phyloP scores from a whole-genome alignment of 1,140 invertebrate genomes.

The Calycopis cecrops region DNA sequence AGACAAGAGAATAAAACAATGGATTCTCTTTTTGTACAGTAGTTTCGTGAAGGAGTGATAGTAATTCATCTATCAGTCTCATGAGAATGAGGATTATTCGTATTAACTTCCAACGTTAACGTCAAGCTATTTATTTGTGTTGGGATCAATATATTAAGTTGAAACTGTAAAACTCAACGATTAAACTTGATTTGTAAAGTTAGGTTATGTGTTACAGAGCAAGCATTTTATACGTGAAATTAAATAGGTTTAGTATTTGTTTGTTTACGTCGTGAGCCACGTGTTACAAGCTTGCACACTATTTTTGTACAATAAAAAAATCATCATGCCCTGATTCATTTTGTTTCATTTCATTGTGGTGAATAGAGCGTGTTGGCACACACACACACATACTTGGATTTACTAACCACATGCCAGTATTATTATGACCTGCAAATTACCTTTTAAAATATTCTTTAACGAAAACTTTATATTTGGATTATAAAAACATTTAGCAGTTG shows the following conservation, averaged over 20 bases:
- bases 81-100: background rate
- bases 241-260: constrained; percentile 61
- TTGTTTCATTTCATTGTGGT: constrained; percentile 57
- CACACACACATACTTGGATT: too few species aligned
- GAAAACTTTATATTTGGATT: too few species aligned
- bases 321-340: constrained; percentile 64
- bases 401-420: too few species aligned
- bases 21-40: background rate
- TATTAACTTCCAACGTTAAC: constrained; percentile 14
- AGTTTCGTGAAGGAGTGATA: background rate
- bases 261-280: constrained; percentile 67
- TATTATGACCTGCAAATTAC: too few species aligned
- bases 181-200: constrained; percentile 58
- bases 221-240: constrained; percentile 72
- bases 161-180: constrained; percentile 68
- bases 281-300: constrained; percentile 72
- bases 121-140: constrained; percentile 36
- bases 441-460: too few species aligned
- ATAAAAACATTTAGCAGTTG: too few species aligned
- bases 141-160: constrained; percentile 38
- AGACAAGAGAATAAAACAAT: constrained; percentile 2
- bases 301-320: constrained; percentile 75
- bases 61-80: background rate
- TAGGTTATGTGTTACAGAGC: constrained; percentile 71
- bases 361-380: constrained; percentile 12